Conservation (phyloP, 2,797 vertebrate genomes). For the Psittacula derbiana region DNA sequence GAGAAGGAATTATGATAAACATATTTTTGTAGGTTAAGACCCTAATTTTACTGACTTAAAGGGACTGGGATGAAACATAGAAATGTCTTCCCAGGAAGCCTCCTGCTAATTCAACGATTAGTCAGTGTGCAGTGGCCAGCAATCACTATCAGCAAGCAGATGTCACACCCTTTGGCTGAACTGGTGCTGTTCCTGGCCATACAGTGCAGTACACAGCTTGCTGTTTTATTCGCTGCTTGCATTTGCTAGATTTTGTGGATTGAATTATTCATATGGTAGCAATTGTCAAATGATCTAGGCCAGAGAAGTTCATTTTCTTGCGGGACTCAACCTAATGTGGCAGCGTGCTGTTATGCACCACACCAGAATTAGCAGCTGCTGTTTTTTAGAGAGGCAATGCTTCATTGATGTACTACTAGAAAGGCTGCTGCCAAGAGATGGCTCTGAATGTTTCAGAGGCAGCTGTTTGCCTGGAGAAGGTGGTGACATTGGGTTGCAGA, state of each 20-base stretch:
- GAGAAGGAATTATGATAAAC: not conserved
- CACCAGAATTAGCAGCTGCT: conserved; percentile 55
- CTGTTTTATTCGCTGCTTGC: not conserved
- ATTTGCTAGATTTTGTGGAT: conserved; percentile 10
- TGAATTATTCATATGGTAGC: conserved; percentile 29
- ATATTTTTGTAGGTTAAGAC: not conserved
- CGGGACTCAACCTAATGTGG: conserved; percentile 40
- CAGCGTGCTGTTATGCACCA: not conserved
- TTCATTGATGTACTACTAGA: not conserved
- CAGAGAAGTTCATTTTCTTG: conserved; percentile 47
- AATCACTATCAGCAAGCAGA: conserved; percentile 16
- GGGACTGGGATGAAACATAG: not conserved
- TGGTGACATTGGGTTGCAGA: not conserved
- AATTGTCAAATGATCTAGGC: conserved; percentile 52
- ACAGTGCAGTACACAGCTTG: conserved; percentile 11
- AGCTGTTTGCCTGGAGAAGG: conserved; percentile 51
- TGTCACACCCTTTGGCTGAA: conserved; percentile 56
- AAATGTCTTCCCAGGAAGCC: not conserved
- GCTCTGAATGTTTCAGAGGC: not conserved
- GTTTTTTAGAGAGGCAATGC: conserved; percentile 10
- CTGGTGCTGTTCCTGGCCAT: not conserved
- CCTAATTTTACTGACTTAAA: not conserved
- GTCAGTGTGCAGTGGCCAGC: not conserved
- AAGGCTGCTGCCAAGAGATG: conserved; percentile 18
- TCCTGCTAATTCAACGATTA: not conserved